A percentile compares a stretch with the other conserved stretches of the same genome.
These are phyloP conservation scores for Pseudolaguvia tuberculata DNA, from an alignment of 2,113 vertebrate species.

Conservation along the genomic window DNA sequence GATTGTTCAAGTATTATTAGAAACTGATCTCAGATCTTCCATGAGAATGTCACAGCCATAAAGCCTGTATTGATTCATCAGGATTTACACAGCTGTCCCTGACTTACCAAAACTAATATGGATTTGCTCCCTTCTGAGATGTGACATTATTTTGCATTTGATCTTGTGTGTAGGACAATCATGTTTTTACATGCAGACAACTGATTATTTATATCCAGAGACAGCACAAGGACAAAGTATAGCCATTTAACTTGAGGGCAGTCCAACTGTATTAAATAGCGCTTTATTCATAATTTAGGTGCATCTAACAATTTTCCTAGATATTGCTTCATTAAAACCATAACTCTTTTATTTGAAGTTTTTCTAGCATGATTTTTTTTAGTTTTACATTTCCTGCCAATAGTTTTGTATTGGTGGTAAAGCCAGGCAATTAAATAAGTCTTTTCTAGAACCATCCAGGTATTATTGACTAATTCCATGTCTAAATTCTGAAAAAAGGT, in stretches of 20 bases:
- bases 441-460: no score
- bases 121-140: not conserved
- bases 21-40: not conserved
- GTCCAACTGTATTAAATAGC: not conserved
- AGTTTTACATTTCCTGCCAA: no score
- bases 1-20: not conserved
- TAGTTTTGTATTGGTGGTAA: no score
- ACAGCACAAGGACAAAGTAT: not conserved
- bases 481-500: no score
- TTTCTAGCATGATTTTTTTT: not conserved
- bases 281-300: conserved; percentile 5
- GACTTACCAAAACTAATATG: not conserved
- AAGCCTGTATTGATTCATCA: conserved; percentile 13
- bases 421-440: no score
- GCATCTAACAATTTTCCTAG: not conserved
- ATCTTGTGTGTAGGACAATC: not conserved
- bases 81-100: conserved; percentile 18
- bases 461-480: no score
- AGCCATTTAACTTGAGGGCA: not conserved
- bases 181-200: not conserved
- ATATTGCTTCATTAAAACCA: not conserved
- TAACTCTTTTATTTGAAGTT: not conserved
- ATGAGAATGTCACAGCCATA: not conserved
- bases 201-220: not conserved
- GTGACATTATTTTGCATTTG: not conserved